A percentile compares a stretch with the other conserved stretches of the same genome.
phyloP scores from a whole-genome alignment of 1,140 invertebrate species.

The Drosophila pachea region DNA sequence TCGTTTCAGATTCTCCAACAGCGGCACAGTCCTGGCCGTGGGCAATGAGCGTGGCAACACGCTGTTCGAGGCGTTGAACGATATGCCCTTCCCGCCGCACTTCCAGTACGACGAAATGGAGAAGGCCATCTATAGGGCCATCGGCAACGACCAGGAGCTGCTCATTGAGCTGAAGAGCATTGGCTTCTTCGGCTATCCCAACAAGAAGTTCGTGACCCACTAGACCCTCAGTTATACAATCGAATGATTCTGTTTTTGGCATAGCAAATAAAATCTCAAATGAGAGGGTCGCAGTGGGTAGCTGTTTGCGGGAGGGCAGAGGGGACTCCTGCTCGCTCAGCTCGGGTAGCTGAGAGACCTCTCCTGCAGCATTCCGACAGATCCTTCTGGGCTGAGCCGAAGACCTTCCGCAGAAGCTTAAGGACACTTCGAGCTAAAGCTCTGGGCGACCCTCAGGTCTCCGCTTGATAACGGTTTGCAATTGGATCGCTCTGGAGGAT shows the following conservation, averaged over 20 bases:
- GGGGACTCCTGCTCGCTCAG: too few relatives aligned
- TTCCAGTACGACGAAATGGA: conserved; percentile 82
- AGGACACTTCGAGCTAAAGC: not conserved
- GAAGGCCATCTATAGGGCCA: conserved; percentile 81
- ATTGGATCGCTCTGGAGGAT: conserved; percentile 12
- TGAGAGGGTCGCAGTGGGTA: too few relatives aligned
- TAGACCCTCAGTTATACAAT: not conserved
- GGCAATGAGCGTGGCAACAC: conserved; percentile 83
- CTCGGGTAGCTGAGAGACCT: too few relatives aligned
- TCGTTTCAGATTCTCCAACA: conserved; percentile 81
- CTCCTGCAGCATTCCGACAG: too few relatives aligned
- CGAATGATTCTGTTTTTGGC: not conserved
- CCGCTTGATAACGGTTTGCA: conserved; percentile 33
- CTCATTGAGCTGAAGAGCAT: conserved; percentile 82
- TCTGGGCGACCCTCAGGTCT: conserved; percentile 8
- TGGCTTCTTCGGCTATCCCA: conserved; percentile 76
- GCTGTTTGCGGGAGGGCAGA: too few relatives aligned
- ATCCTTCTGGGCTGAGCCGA: too few relatives aligned
- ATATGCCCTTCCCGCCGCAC: conserved; percentile 84
- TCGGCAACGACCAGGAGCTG: conserved; percentile 83
- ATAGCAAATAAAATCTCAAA: conserved; percentile 4
- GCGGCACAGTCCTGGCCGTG: conserved; percentile 83
- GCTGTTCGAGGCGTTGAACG: conserved; percentile 83
- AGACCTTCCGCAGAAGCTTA: too few relatives aligned
- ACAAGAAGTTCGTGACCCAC: conserved; percentile 37